Evolutionary conservation across 2,797 vertebrate species (phyloP), one percentile per base, ranked within the genome.

Genomic region (Rhinatrema bivittatum): DNA sequence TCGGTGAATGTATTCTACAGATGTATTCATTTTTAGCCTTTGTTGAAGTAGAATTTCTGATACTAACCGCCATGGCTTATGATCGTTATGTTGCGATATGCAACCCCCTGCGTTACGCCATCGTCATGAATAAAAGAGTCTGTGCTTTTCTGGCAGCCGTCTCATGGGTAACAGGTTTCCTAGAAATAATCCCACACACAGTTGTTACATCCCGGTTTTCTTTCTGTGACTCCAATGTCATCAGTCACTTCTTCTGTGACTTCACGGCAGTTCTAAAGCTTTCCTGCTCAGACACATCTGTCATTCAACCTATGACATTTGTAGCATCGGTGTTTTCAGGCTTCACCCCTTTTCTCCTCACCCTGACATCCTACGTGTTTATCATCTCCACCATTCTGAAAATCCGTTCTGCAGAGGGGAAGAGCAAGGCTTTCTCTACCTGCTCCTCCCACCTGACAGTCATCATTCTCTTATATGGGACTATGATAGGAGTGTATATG

Each of bases 81-180:
- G 62, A 62, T 12, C 42, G 47, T 6, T 60, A 65, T 14, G 49
- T 59, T 24, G 66, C 66, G 9, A 47, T 70, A 36, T 65, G 65
- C 37, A 29, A 55, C 14, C 68, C 68, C 10, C 55, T 68, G 21
- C 55, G n/a, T 24, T 62, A 68, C 3, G 10, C 1, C 3, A 39
- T 18, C 26, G 15, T 62, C 20, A 56, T 60, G 71, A 40, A 26
- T 7, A 32, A 49, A n/a, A 27, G 16, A 13, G 24, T 43, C 27
- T 65, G 62, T 17, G 9, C 42, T 9, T 26, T 39, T 3, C 54
- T 58, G 12, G 45, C 53, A 4, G n/a, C 42, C 10, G 23, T 29
- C n/a, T 40, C 60, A 0, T 68, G 62, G 66, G 5, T 44, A 8
- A 30, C 60, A 21, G 54, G 60, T 18, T 9, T 34, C 32, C 16